A percentile compares a stretch with the other conserved stretches of the same genome.
These are phyloP conservation scores for Heliconius charithonia DNA, from an alignment of 2,888 invertebrate genomes.

Conservation along the genomic window DNA sequence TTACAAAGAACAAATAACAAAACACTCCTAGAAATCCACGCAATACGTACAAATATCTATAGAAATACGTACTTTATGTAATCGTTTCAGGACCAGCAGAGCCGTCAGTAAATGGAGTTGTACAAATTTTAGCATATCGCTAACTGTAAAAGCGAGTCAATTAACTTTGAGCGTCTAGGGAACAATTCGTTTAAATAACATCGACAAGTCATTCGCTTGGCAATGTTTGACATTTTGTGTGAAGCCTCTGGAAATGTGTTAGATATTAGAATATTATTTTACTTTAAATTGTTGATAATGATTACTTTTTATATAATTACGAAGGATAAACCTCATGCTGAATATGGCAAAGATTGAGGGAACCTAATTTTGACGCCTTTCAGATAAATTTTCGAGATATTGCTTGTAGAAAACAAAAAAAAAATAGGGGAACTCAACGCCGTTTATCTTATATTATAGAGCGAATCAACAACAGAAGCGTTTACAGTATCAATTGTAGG, in stretches of 20 bases:
- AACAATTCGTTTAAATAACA: constrained; percentile 34
- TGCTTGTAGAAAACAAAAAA: too few species aligned
- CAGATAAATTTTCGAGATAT: too few species aligned
- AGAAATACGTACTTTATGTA: not conserved
- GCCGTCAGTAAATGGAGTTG: not conserved
- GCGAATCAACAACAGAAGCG: too few species aligned
- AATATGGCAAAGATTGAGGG: too few species aligned
- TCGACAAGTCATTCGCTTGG: constrained; percentile 14
- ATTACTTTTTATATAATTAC: not conserved
- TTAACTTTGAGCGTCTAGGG: constrained; percentile 31
- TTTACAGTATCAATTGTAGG: too few species aligned
- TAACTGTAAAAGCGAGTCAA: constrained; percentile 18
- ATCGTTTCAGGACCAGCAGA: not conserved
- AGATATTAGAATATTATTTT: constrained; percentile 1
- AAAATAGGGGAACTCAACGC: too few species aligned
- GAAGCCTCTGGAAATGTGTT: not conserved
- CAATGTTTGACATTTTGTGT: not conserved
- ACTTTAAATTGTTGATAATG: not conserved
- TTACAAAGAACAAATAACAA: not conserved
- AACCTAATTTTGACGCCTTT: too few species aligned
- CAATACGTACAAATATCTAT: not conserved
- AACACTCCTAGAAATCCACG: not conserved
- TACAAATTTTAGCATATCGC: constrained; percentile 15
- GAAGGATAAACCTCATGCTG: too few species aligned
- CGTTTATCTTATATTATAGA: too few species aligned